These are phyloP conservation scores for Dendronephthya gigantea DNA, from an alignment of 64 coral and sea anemone species.

Conservation along the genomic window DNA sequence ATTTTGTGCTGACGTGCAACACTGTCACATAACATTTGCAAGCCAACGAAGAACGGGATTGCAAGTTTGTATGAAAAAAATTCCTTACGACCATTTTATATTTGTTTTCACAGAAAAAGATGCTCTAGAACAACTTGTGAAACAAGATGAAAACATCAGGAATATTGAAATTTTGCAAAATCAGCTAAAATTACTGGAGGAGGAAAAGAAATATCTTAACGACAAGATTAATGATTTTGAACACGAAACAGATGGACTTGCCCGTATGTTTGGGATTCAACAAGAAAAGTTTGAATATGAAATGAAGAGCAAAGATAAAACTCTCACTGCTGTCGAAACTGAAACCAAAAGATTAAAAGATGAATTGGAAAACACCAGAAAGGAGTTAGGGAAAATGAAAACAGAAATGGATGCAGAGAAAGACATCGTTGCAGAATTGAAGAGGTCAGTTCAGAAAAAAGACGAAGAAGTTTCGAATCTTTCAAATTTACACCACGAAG, in stretches of 20 bases:
- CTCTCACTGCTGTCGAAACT: background rate
- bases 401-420: background rate
- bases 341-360: background rate
- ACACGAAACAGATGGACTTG: background rate
- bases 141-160: background rate
- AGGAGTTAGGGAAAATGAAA: background rate
- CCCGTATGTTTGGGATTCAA: background rate
- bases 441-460: background rate
- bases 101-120: background rate
- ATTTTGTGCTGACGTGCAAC: no score
- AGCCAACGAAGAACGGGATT: no score
- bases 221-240: background rate
- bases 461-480: background rate
- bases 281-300: slow-evolving; percentile 6
- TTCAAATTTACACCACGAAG: background rate
- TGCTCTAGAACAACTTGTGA: background rate
- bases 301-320: background rate
- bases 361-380: background rate
- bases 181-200: background rate
- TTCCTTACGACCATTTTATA: background rate
- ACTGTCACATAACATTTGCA: no score
- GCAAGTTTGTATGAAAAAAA: no score
- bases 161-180: background rate
- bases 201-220: background rate
- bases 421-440: background rate